Evolutionary conservation across 2,888 invertebrate genomes (phyloP).

Genomic region (Cataglyphis albicans): DNA sequence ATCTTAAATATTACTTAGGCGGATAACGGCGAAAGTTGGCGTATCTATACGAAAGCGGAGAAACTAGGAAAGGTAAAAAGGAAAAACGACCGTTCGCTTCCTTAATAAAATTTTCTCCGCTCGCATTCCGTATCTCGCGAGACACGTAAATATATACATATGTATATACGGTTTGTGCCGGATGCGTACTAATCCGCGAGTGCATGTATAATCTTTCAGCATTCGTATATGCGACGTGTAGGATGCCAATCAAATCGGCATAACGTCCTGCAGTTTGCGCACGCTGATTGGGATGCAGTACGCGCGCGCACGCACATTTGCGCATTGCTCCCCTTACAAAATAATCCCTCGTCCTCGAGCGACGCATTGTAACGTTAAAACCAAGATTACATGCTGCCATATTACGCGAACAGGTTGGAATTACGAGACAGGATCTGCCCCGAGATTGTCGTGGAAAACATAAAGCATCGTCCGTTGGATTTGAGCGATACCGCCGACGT

Average conservation of each 20-base stretch:
- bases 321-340: constrained; percentile 72
- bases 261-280: constrained; percentile 10
- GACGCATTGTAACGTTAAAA: constrained; percentile 52
- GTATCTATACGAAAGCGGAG: constrained; percentile 31
- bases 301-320: constrained; percentile 63
- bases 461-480: constrained; percentile 33
- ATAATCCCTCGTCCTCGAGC: constrained; percentile 61
- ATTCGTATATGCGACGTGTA: neutral
- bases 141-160: constrained; percentile 56
- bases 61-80: constrained; percentile 35
- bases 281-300: constrained; percentile 68
- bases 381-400: constrained; percentile 62
- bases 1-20: neutral
- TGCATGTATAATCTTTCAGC: neutral
- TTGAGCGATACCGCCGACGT: constrained; percentile 49
- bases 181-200: constrained; percentile 27
- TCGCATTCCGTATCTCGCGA: constrained; percentile 55
- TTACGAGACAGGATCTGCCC: constrained; percentile 48
- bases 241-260: constrained; percentile 53
- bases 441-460: constrained; percentile 51
- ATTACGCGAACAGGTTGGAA: constrained; percentile 49
- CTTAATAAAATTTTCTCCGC: constrained; percentile 59
- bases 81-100: constrained; percentile 6
- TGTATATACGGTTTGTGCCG: constrained; percentile 46
- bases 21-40: neutral